Conservation (phyloP, 2,113 vertebrate genomes). For the Ophiodon elongatus region DNA sequence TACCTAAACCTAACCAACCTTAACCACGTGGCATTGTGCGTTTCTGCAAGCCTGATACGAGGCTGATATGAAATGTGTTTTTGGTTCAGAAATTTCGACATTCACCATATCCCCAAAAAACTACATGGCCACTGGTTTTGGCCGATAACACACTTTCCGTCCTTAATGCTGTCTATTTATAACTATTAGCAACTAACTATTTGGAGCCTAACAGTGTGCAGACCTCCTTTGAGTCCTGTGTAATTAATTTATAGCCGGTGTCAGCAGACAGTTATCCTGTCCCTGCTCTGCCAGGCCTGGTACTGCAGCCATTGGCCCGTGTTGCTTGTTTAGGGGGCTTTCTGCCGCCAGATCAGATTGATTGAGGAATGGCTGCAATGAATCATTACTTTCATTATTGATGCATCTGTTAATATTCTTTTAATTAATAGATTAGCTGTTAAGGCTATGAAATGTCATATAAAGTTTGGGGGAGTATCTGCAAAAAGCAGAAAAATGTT, state of each 20-base stretch:
- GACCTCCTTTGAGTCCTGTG: neutral
- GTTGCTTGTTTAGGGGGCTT: neutral
- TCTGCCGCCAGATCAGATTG: neutral
- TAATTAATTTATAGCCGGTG: neutral
- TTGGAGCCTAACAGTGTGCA: neutral
- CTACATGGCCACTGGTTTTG: neutral
- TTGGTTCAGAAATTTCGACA: no score
- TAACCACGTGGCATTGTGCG: neutral
- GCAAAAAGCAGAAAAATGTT: neutral
- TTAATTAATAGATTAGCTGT: neutral
- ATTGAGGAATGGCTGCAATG: neutral
- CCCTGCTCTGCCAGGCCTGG: neutral
- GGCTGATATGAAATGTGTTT: no score
- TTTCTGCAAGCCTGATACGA: no score
- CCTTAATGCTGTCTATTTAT: neutral
- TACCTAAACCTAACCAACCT: neutral
- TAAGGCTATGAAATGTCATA: neutral
- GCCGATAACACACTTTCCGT: neutral
- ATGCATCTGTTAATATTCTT: neutral
- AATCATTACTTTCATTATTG: constrained; percentile 1
- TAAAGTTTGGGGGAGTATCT: neutral
- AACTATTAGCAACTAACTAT: neutral
- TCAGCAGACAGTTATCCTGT: neutral
- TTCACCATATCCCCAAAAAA: no score
- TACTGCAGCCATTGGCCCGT: neutral